Base-by-base conservation (phyloP, 2,797 vertebrate genomes). In the Chelonia mydas region DNA sequence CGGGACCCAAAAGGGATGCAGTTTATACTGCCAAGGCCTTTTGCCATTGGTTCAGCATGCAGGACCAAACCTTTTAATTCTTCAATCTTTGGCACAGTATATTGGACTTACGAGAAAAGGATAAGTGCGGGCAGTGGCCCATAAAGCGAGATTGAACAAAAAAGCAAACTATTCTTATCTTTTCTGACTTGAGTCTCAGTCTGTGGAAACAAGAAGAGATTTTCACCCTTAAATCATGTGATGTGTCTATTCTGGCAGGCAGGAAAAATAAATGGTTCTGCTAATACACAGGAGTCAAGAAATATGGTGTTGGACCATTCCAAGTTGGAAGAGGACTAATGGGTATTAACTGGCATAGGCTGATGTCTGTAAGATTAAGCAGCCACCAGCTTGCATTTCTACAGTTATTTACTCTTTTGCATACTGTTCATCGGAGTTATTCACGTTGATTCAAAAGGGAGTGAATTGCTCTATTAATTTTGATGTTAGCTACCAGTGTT, bases 381-480 rank as follows among this genome's bases (percentile, higher is more conserved):
- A 47, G 23, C 74, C 41, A 47, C 41, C 27, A 76, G 25, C 74
- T 49, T 82, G 28, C 49, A 50, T 91, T 93, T 89, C 81, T 93
- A 76, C 88, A 89, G 15, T 9, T 50, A 68, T 51, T 23, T 83
- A 21, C 59, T 37, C 61, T 93, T 94, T 95, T 96, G 86, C 87
- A 53, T 96, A 65, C 92, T 92, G 74, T 65, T 94, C 82, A 74
- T 45, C 53, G 87, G 9, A 90, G 77, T 95, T 16, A 76, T 47
- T 76, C 25, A 28, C 23, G 76, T 28, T 47, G 41, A 27, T 95
- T 95, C 77, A 92, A 37, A 84, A 91, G 28, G 45, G 45, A 86
- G 53, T 92, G 90, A 95, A 88, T 90, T 88, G 45, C 94, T 94
- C 88, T 37, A 65, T 90, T 94, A 91, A 95, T 95, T 90, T 94